Conservation (phyloP, 2,888 invertebrate genomes). For the Lacanobia wlatinum region DNA sequence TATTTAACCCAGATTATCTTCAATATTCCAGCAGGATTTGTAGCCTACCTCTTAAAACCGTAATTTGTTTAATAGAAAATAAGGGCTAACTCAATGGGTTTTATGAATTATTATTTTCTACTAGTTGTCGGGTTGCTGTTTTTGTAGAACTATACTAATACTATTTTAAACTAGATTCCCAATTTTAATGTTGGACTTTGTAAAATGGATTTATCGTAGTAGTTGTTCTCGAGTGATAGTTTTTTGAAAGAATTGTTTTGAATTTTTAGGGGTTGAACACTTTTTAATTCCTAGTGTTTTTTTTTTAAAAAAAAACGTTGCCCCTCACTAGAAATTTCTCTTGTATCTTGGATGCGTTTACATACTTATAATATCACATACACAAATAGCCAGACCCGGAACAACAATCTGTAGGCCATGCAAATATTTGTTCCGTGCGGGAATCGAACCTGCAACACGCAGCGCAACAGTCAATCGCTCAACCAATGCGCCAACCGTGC, state of each 20-base stretch:
- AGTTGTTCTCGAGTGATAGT: neutral
- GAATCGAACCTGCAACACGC: too few species aligned
- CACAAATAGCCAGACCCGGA: too few species aligned
- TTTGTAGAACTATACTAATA: conserved; percentile 23
- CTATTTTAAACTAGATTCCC: conserved; percentile 35
- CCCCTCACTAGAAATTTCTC: too few species aligned
- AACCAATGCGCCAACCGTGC: too few species aligned
- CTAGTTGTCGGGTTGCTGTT: neutral
- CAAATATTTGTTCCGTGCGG: too few species aligned
- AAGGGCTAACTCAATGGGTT: conserved; percentile 33
- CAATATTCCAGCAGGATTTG: conserved; percentile 61
- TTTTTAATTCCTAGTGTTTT: too few species aligned
- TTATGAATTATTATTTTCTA: conserved; percentile 51
- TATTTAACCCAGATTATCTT: conserved; percentile 69
- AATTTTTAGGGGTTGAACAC: neutral
- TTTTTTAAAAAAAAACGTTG: too few species aligned
- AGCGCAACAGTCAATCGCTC: too few species aligned
- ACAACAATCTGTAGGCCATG: too few species aligned
- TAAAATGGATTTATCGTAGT: conserved; percentile 16
- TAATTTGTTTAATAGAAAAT: conserved; percentile 53
- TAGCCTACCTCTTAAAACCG: conserved; percentile 38
- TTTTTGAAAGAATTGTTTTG: neutral
- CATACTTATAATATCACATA: too few species aligned
- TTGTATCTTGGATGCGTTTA: too few species aligned
- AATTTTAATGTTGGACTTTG: conserved; percentile 28